These are phyloP conservation scores for Zapornia atra DNA, from an alignment of 2,113 vertebrate species.

Conservation along the genomic window DNA sequence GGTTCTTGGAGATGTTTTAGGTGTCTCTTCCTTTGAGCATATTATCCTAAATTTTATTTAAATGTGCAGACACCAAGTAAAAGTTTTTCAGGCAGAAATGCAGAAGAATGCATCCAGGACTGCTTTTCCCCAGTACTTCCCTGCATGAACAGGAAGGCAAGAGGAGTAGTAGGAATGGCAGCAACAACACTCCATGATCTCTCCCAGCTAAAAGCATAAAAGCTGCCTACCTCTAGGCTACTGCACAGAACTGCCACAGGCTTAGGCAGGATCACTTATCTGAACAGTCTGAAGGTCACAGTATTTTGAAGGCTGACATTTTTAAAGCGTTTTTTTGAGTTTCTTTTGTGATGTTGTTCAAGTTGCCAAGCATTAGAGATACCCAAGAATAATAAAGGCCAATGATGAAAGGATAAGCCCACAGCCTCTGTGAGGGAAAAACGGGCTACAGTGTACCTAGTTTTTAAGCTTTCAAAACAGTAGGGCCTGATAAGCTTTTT, in stretches of 20 bases:
- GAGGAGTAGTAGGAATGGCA: background rate
- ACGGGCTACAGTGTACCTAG: background rate
- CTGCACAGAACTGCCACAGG: background rate
- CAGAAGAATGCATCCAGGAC: background rate
- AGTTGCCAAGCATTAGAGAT: background rate
- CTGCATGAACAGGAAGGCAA: background rate
- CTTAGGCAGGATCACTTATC: background rate
- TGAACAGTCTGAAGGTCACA: background rate
- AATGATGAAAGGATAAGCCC: background rate
- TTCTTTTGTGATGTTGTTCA: background rate
- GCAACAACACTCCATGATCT: accelerated
- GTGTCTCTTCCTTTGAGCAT: background rate
- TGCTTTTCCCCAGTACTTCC: background rate
- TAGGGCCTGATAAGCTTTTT: background rate
- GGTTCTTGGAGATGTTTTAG: background rate
- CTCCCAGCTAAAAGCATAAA: background rate
- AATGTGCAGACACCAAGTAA: background rate
- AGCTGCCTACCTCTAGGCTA: background rate
- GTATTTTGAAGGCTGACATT: background rate
- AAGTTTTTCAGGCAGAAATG: background rate
- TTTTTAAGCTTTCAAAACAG: background rate
- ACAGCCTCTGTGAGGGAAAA: background rate
- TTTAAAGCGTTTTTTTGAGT: background rate
- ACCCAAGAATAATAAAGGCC: background rate
- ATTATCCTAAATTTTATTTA: background rate